Evolutionary conservation across 2,113 vertebrate genomes (phyloP).

Genomic region (Tragelaphus buxtoni): DNA sequence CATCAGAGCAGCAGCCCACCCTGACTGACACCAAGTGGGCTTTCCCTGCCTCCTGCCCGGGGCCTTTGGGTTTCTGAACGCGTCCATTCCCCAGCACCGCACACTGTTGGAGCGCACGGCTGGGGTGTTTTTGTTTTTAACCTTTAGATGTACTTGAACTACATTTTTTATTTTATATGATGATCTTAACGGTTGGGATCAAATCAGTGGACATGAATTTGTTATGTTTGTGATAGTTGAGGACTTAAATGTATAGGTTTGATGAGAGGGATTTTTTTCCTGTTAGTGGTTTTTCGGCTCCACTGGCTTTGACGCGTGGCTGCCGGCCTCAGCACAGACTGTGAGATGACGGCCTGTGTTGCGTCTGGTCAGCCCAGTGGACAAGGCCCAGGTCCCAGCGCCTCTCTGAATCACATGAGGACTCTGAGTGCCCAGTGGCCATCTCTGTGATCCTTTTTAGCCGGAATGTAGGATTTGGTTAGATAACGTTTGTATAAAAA

Average conservation of each 20-base stretch:
- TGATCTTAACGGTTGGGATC: not conserved
- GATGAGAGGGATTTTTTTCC: too few species aligned
- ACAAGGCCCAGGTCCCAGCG: fast-evolving
- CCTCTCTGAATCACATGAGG: not conserved
- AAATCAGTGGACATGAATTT: fast-evolving
- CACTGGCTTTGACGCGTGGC: not conserved
- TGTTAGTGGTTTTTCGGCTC: not conserved
- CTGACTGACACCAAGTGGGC: fast-evolving
- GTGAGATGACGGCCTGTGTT: fast-evolving
- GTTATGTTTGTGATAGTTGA: fast-evolving
- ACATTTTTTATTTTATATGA: not conserved
- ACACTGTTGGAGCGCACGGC: not conserved
- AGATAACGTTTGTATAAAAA: fast-evolving
- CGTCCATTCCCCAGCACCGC: fast-evolving
- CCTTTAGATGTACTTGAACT: not conserved
- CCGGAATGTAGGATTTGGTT: not conserved
- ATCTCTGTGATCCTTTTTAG: not conserved
- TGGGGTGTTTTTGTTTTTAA: not conserved
- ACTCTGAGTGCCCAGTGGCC: fast-evolving
- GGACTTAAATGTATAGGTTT: not conserved
- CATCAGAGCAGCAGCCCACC: not conserved
- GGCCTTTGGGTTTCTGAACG: not conserved
- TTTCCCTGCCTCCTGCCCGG: not conserved
- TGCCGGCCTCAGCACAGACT: not conserved
- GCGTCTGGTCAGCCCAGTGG: not conserved